Percentiles rank a stretch among this genome's conserved stretches.
phyloP scores from a whole-genome alignment of 2,797 vertebrate genomes.

The Cephalopachus bancanus region DNA sequence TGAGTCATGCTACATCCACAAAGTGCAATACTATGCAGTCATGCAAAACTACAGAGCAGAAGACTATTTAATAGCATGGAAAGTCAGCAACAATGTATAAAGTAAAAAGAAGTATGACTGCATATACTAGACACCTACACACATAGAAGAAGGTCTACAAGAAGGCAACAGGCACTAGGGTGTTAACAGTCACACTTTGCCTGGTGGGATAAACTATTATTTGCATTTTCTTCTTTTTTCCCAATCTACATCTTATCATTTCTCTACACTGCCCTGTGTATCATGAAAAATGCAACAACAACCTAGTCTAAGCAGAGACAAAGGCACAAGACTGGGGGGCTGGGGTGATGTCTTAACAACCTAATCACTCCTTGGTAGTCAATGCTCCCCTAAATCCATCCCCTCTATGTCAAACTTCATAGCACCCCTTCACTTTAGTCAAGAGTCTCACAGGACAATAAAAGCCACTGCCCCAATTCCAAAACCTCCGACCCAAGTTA shows the following conservation, averaged over 20 bases:
- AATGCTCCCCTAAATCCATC: neutral
- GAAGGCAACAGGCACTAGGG: fast-evolving
- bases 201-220: neutral
- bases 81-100: neutral
- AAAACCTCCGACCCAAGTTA: neutral
- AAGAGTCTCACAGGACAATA: neutral
- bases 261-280: neutral
- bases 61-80: neutral
- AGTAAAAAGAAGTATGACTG: neutral
- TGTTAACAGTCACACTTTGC: neutral
- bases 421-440: neutral
- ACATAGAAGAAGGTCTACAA: neutral
- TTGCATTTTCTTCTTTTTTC: neutral
- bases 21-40: neutral
- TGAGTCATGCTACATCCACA: neutral
- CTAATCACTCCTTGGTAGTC: neutral
- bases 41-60: neutral
- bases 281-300: conserved; percentile 2
- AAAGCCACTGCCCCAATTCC: neutral
- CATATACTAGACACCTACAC: neutral
- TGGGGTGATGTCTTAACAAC: neutral
- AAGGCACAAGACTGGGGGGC: neutral
- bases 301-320: neutral
- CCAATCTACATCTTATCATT: neutral
- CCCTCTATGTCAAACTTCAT: neutral